Conservation (phyloP, 2,797 vertebrate species). For the Silurus lanzhouensis region DNA sequence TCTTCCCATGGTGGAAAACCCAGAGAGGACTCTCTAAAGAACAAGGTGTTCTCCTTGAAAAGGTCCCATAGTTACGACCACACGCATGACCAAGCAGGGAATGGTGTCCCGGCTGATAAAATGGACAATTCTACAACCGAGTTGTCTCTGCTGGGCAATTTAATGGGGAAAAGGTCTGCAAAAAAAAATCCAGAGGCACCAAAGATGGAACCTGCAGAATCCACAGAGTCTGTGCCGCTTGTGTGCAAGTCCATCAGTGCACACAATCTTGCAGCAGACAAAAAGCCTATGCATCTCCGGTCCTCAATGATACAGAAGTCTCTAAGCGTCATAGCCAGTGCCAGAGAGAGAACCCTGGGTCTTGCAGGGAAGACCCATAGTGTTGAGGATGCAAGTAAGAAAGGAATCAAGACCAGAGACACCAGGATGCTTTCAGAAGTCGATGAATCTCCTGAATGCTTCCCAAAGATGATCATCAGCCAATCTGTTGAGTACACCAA, state of each 20-base stretch:
- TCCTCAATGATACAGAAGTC: conserved; percentile 96
- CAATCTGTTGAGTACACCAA: conserved; percentile 88
- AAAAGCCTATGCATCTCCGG: conserved; percentile 88
- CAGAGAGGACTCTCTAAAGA: conserved; percentile 89
- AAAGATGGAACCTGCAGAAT: conserved; percentile 78
- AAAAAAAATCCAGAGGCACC: conserved; percentile 76
- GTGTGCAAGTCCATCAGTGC: conserved; percentile 97
- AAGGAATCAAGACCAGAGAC: conserved; percentile 79
- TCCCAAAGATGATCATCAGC: conserved; percentile 81
- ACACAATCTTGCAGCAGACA: conserved; percentile 92
- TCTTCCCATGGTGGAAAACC: conserved; percentile 72
- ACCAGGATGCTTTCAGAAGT: conserved; percentile 80
- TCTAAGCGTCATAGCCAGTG: conserved; percentile 93
- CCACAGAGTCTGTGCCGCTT: conserved; percentile 89
- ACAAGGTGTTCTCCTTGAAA: conserved; percentile 85
- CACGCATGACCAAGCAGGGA: conserved; percentile 83
- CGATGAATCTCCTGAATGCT: conserved; percentile 81
- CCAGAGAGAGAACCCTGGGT: conserved; percentile 93
- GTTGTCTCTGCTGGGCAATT: conserved; percentile 81
- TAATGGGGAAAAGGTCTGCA: conserved; percentile 79
- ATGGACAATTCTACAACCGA: conserved; percentile 78
- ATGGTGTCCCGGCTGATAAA: conserved; percentile 79
- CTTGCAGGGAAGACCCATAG: conserved; percentile 84
- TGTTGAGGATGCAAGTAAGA: conserved; percentile 85
- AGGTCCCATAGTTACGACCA: conserved; percentile 96